Percentiles rank a stretch among this genome's conserved stretches.
These are phyloP conservation scores for Takifugu rubripes DNA, from an alignment of 2,797 vertebrate species.

Conservation along the genomic window DNA sequence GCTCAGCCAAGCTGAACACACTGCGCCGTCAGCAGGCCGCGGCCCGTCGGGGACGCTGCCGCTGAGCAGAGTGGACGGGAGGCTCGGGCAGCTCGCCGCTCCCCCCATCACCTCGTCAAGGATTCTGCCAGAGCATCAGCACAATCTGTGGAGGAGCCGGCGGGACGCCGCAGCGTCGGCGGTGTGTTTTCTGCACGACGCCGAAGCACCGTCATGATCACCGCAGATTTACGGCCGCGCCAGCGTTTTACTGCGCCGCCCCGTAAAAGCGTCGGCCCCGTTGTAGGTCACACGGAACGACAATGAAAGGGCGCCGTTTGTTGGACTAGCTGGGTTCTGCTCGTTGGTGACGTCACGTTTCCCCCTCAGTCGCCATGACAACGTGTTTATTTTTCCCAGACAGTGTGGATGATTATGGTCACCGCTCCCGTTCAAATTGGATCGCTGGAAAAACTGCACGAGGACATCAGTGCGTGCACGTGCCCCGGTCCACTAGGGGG, in stretches of 20 bases:
- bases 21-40: conserved; percentile 39
- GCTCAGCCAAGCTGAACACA: conserved; percentile 36
- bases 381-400: not conserved
- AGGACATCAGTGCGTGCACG: too few relatives aligned
- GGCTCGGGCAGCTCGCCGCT: conserved; percentile 15
- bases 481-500: too few relatives aligned
- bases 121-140: conserved; percentile 30
- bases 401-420: not conserved
- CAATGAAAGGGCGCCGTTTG: conserved; percentile 7
- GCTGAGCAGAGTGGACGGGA: conserved; percentile 12
- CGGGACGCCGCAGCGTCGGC: conserved; percentile 19
- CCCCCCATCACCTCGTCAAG: conserved; percentile 29
- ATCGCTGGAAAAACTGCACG: too few relatives aligned
- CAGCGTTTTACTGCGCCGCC: conserved; percentile 10
- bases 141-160: conserved; percentile 31
- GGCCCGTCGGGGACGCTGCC: conserved; percentile 15
- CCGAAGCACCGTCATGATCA: conserved; percentile 10
- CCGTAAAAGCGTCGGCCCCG: conserved; percentile 20
- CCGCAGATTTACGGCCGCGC: conserved; percentile 25
- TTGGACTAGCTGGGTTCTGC: conserved; percentile 2
- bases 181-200: conserved; percentile 14
- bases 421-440: not conserved
- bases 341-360: not conserved
- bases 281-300: conserved; percentile 9
- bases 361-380: not conserved